Evolutionary conservation across 2,113 vertebrate species (phyloP).

Genomic region (Gila orcuttii): DNA sequence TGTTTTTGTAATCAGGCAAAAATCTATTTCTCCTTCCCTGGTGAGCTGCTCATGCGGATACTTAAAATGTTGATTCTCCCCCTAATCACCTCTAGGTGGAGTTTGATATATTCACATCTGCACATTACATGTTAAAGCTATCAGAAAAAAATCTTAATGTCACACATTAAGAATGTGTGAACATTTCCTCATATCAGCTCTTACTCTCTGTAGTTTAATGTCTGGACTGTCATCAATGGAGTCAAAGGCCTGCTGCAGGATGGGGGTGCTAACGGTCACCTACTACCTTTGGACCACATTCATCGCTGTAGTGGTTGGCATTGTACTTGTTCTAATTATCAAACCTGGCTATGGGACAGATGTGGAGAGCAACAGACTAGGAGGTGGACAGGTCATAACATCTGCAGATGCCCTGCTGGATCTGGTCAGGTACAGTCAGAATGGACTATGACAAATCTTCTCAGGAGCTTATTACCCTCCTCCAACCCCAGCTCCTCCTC

Average conservation of each 20-base stretch:
- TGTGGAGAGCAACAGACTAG: constrained; percentile 76
- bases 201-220: constrained; percentile 79
- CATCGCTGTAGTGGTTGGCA: constrained; percentile 84
- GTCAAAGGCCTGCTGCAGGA: constrained; percentile 83
- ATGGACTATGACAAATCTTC: not conserved
- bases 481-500: too few species aligned
- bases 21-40: constrained; percentile 89
- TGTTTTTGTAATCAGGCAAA: constrained; percentile 76
- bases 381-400: constrained; percentile 82
- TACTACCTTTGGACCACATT: constrained; percentile 94
- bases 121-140: not conserved
- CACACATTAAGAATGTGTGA: not conserved
- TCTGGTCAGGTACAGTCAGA: constrained; percentile 80
- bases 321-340: constrained; percentile 83
- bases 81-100: constrained; percentile 87
- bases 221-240: constrained; percentile 89
- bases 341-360: constrained; percentile 84
- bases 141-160: not conserved
- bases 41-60: constrained; percentile 91
- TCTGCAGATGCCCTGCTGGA: constrained; percentile 87
- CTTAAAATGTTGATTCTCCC: constrained; percentile 91
- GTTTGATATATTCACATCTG: constrained; percentile 68
- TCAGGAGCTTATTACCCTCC: too few species aligned
- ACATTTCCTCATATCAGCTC: not conserved
- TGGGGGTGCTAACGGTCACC: constrained; percentile 87